Conservation (phyloP, 2,113 vertebrate genomes). For the Tursiops truncatus region DNA sequence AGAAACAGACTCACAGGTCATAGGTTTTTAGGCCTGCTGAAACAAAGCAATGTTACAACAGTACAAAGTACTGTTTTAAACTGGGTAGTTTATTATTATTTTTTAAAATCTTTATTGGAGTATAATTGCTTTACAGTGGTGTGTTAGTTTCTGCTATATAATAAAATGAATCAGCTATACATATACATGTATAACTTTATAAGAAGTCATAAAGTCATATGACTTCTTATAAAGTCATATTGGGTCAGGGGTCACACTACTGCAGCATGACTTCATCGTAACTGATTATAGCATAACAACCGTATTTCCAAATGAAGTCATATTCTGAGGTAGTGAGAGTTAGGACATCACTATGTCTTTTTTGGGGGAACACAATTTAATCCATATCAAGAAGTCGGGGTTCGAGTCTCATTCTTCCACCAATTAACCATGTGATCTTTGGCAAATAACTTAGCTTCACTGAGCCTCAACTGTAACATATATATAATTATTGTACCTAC, state of each 20-base stretch:
- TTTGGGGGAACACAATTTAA: neutral
- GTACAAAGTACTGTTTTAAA: too few relatives aligned
- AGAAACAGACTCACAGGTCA: neutral
- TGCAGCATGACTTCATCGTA: neutral
- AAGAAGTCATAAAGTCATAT: too few relatives aligned
- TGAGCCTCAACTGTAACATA: neutral
- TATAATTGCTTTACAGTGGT: too few relatives aligned
- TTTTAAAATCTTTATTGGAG: too few relatives aligned
- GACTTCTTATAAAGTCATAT: neutral
- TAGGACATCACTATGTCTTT: neutral
- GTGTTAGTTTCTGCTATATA: too few relatives aligned
- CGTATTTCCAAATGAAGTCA: neutral
- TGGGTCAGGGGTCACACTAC: neutral
- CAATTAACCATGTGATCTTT: neutral
- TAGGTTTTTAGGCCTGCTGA: neutral
- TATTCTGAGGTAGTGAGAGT: neutral
- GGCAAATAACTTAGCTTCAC: neutral
- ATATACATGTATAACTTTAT: too few relatives aligned
- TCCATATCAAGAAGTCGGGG: neutral
- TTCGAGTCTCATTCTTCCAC: neutral
- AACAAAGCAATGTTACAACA: neutral
- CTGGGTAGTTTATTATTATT: neutral
- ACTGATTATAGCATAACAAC: neutral
- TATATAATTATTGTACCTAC: neutral
- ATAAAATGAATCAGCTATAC: too few relatives aligned